Base-by-base conservation (phyloP, 2,797 vertebrate species). In the Knipowitschia caucasica region DNA sequence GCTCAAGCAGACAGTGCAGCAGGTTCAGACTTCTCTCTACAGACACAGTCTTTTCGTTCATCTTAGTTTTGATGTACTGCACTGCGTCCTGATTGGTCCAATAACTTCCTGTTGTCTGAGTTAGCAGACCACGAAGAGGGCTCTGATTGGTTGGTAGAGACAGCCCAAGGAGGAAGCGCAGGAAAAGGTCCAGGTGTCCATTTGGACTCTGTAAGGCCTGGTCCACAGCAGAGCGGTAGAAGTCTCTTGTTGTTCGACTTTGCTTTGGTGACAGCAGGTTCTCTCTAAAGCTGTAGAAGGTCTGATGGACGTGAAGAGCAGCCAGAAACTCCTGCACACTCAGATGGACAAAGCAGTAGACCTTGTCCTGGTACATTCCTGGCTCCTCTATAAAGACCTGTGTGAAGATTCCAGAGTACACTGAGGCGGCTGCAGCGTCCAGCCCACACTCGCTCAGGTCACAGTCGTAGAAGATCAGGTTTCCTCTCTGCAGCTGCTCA, bases 281-380 rank as follows among this genome's bases (percentile, higher is more conserved):
- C 7, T 2, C 7, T 9, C 17, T 17, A 38, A 17, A 38, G 1
- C 1, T 18, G 15, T 1, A 18, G 17, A 38, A 38, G 7, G 35
- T 38, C 17, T 38, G 35, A 38, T 38, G 35, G 35, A 38, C 17
- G 17, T 38, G 35, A n/a, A n/a, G n/a, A n/a, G n/a, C n/a, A n/a
- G n/a, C n/a, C n/a, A n/a, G n/a, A n/a, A n/a, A n/a, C n/a, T 38
- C 35, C 35, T 38, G 35, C 17, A 38, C 35, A 20, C 35, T 38
- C 38, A 63, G 27, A 36, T 34, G 38, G 31, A 31, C 26, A 23
- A 21, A 35, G 40, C 50, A 40, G 26, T 26, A 49, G 42, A 62
- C 61, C n/a, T n/a, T n/a, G n/a, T n/a, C n/a, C n/a, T n/a, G n/a
- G n/a, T n/a, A n/a, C n/a, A n/a, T n/a, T n/a, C n/a, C n/a, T n/a